Evolutionary conservation across 2,113 vertebrate species (phyloP), one percentile per base, ranked within the genome.

Genomic region (Sceloporus undulatus): DNA sequence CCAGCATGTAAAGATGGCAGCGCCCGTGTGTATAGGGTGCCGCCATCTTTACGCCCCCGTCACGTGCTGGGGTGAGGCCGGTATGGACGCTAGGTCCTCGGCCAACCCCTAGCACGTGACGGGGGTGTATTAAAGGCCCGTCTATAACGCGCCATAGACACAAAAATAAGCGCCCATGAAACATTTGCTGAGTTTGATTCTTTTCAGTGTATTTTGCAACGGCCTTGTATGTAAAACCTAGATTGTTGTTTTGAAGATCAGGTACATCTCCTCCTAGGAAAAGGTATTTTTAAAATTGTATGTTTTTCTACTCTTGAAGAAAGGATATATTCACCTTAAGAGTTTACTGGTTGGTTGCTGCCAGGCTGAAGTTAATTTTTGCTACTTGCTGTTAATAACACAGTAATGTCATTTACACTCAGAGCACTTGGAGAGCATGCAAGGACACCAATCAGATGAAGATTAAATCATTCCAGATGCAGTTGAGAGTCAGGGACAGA

Each of bases 131-230:
- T 34, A 34, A 34, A 34, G 34, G 34, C 34, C 34, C 34, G 34
- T 34, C 34, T 34, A 34, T 34, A 34, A 34, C 34, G 34, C 34
- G 34, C 34, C 2, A 34, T 1, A 34, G 89, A n/a, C 2, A 85
- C 66, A 83, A 77, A 59, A 76, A 86, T 59, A 65, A 16, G 42
- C 38, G 23, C 48, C 25, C 89, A 86, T 1, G 23, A 84, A 76
- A 79, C 27, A 80, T 85, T 74, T 80, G 38, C 71, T 87, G 29
- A 81, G 59, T 21, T 42, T 65, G 5, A 56, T 81, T 84, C 92
- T 48, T 54, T 14, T 25, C 19, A 84, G 27, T 54, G 27, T 38
- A 86, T 87, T 54, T 78, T 62, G 77, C 21, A 40, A 40, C 3
- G 27, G 2, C 68, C 68, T 74, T 52, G 34, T 56, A 66, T 70